A percentile compares a stretch with the other conserved stretches of the same genome.
These are phyloP conservation scores for Aproaerema taeniolella DNA, from an alignment of 2,888 invertebrate species.

Conservation along the genomic window DNA sequence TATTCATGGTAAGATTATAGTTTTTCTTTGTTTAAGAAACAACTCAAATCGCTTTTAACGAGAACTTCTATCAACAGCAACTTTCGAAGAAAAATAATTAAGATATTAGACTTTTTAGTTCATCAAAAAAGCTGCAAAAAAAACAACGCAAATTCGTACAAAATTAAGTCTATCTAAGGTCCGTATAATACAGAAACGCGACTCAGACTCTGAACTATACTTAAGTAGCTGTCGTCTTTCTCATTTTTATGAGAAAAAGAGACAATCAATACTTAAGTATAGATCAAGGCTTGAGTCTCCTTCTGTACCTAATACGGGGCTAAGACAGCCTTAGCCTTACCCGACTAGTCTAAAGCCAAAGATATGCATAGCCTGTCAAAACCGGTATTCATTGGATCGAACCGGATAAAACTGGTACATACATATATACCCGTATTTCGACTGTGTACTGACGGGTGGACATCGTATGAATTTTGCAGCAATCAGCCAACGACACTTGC, in stretches of 20 bases:
- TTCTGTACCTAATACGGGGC: no score
- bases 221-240: no score
- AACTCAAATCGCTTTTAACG: no score
- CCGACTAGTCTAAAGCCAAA: no score
- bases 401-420: constrained; percentile 45
- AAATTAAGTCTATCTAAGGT: no score
- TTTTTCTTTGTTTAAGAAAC: constrained; percentile 11
- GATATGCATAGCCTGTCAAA: constrained; percentile 16
- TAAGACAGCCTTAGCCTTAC: no score
- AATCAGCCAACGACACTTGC: constrained; percentile 36
- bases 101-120: no score
- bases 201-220: no score
- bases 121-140: neutral
- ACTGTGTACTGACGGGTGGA: constrained; percentile 51
- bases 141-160: neutral
- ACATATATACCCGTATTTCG: constrained; percentile 42
- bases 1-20: constrained; percentile 62
- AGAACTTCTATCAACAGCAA: constrained; percentile 32
- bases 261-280: no score
- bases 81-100: constrained; percentile 28
- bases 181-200: no score
- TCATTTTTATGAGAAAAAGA: no score
- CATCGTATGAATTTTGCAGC: constrained; percentile 61
- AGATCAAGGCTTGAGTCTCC: no score
- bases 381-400: constrained; percentile 39